Conservation (phyloP, 2,888 invertebrate genomes). For the Epirrhoe alternata region DNA sequence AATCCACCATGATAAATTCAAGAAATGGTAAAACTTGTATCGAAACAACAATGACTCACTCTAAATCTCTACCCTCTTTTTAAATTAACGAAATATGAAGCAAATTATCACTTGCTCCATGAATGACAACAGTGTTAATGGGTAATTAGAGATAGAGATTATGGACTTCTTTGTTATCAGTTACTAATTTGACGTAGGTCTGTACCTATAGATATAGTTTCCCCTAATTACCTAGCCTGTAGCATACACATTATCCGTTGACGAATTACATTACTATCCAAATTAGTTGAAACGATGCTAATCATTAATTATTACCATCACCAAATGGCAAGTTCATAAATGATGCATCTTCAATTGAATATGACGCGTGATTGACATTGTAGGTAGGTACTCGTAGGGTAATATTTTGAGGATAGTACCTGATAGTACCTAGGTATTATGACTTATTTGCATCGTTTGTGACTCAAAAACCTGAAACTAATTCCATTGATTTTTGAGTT, state of each 20-base stretch:
- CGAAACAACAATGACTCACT: neutral
- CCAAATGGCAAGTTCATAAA: slow-evolving; percentile 1
- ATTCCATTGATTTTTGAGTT: too few species aligned
- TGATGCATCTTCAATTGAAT: neutral
- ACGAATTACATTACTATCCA: slow-evolving; percentile 3
- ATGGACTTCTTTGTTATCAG: neutral
- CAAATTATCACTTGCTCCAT: neutral
- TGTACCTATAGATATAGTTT: neutral
- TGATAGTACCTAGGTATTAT: too few species aligned
- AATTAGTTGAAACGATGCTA: slow-evolving; percentile 18
- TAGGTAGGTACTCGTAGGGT: neutral
- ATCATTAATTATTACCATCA: slow-evolving; percentile 6
- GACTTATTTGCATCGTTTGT: too few species aligned
- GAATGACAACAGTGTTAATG: neutral
- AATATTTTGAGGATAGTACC: too few species aligned
- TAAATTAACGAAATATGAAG: neutral
- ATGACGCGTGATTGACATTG: neutral
- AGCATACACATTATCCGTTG: neutral
- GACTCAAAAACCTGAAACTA: too few species aligned
- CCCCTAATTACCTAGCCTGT: slow-evolving; percentile 5
- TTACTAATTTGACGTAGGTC: neutral
- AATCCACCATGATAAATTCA: neutral
- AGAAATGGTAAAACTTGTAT: neutral
- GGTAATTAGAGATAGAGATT: neutral
- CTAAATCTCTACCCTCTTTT: neutral